Evolutionary conservation across 92 coral and sea anemone species (phyloP).

Genomic region (Epizoanthus fatuus): DNA sequence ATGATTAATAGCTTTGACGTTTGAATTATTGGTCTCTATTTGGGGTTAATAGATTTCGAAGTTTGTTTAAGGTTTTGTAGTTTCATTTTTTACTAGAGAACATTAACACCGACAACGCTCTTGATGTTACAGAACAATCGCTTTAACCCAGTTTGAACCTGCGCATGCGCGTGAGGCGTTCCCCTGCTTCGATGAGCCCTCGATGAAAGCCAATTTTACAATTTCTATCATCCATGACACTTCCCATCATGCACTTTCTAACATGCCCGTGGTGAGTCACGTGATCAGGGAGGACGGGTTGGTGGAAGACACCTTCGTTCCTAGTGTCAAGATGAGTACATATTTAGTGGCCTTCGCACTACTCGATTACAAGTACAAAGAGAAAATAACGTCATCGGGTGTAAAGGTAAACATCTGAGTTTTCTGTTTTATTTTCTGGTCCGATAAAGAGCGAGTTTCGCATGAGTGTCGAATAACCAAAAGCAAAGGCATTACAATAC

Average conservation of each 20-base stretch:
- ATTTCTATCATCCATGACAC: conserved; percentile 60
- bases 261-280: conserved; percentile 56
- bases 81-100: not conserved
- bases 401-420: conserved; percentile 26
- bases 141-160: conserved; percentile 65
- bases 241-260: conserved; percentile 64
- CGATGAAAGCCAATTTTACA: conserved; percentile 65
- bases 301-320: conserved; percentile 62
- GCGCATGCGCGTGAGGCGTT: conserved; percentile 68
- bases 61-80: not conserved
- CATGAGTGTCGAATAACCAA: no score
- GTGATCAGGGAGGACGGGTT: conserved; percentile 52
- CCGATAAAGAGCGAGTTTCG: no score
- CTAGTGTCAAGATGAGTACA: conserved; percentile 70
- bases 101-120: not conserved
- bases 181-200: conserved; percentile 73
- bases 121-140: conserved; percentile 39
- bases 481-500: no score
- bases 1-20: no score
- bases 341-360: conserved; percentile 72
- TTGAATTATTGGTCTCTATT: no score
- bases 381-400: conserved; percentile 52
- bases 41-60: no score
- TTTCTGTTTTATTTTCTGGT: not conserved
- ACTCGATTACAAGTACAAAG: conserved; percentile 60